Percentiles rank a stretch among this genome's conserved stretches.
Evolutionary conservation across 92 coral and sea anemone species (phyloP).

Genomic region (Galaxea fascicularis): DNA sequence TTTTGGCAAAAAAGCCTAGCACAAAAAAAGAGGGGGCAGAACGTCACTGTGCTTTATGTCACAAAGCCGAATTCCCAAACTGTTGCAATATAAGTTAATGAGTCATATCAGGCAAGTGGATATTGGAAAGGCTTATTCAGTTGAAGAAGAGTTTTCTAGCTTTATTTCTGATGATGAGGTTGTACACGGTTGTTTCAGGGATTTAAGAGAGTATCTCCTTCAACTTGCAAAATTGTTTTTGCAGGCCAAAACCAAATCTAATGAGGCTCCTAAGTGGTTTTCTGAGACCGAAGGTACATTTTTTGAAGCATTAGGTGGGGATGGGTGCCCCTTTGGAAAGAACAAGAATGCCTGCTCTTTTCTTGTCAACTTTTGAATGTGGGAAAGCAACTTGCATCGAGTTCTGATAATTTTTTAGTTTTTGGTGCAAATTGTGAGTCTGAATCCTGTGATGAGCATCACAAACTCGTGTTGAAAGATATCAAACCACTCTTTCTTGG

Average conservation of each 20-base stretch:
- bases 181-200: conserved; percentile 59
- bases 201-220: conserved; percentile 58
- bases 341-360: conserved; percentile 67
- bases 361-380: conserved; percentile 53
- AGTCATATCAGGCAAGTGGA: conserved; percentile 43
- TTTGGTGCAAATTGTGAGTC: conserved; percentile 73
- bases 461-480: too few species aligned
- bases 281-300: conserved; percentile 62
- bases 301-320: conserved; percentile 61
- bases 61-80: conserved; percentile 36
- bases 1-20: conserved; percentile 55
- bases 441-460: conserved; percentile 48
- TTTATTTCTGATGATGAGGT: conserved; percentile 49
- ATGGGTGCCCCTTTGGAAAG: conserved; percentile 67
- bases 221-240: conserved; percentile 63
- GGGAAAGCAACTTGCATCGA: conserved; percentile 58
- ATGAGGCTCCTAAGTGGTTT: conserved; percentile 60
- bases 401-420: conserved; percentile 58
- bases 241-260: conserved; percentile 31
- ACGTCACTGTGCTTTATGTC: conserved; percentile 55
- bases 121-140: conserved; percentile 50
- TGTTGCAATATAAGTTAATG: conserved; percentile 45
- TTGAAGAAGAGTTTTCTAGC: conserved; percentile 58
- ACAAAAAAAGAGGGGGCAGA: conserved; percentile 45
- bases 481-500: too few species aligned